A percentile compares a stretch with the other conserved stretches of the same genome.
These are phyloP conservation scores for Upupa epops DNA, from an alignment of 2,113 vertebrate genomes.

Conservation along the genomic window DNA sequence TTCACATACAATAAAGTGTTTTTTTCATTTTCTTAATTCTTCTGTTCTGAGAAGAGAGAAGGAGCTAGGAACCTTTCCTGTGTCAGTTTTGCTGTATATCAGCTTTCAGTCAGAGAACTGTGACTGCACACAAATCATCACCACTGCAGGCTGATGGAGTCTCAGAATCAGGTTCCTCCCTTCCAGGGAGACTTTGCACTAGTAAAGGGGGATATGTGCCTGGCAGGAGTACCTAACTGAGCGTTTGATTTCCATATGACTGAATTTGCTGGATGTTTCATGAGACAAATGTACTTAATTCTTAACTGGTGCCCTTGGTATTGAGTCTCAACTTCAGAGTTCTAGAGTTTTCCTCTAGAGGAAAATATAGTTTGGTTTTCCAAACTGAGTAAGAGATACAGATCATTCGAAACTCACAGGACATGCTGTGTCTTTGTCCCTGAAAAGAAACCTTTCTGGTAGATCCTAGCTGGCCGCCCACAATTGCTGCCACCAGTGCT, in stretches of 20 bases:
- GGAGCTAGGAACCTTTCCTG: not conserved
- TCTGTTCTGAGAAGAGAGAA: not conserved
- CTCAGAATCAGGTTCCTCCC: not conserved
- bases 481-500: too few species aligned
- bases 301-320: not conserved
- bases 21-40: not conserved
- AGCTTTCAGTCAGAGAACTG: not conserved
- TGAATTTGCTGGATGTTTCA: not conserved
- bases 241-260: not conserved
- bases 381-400: not conserved
- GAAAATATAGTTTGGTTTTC: not conserved
- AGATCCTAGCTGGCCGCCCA: not conserved
- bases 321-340: not conserved
- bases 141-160: not conserved
- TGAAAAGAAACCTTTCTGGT: not conserved
- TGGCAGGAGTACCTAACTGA: not conserved
- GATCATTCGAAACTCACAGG: not conserved
- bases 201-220: not conserved
- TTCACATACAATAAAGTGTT: not conserved
- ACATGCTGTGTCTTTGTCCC: not conserved
- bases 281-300: not conserved
- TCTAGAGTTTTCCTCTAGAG: not conserved
- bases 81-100: not conserved
- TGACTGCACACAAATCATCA: not conserved
- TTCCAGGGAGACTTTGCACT: not conserved